These are phyloP conservation scores for Drosophila greeni DNA, from an alignment of 2,888 invertebrate genomes.

Conservation along the genomic window DNA sequence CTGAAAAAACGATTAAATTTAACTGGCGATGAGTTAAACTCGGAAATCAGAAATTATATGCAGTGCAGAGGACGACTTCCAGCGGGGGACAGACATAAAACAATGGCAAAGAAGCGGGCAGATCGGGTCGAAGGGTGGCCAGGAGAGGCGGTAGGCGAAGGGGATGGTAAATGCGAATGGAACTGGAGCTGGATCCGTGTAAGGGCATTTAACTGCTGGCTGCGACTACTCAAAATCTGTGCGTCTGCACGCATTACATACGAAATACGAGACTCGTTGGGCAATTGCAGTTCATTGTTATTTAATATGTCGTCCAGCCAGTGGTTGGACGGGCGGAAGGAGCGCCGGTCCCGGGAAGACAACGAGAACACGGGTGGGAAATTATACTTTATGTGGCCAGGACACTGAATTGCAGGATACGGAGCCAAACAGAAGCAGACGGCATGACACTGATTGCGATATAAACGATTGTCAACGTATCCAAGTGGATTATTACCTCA, in stretches of 20 bases:
- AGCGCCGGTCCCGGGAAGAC: conserved; percentile 23
- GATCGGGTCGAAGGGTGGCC: neutral
- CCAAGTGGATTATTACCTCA: conserved; percentile 76
- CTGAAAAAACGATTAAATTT: conserved; percentile 63
- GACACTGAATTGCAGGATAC: conserved; percentile 44
- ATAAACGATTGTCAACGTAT: conserved; percentile 76
- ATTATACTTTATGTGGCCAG: conserved; percentile 71
- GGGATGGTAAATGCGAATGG: conserved; percentile 32
- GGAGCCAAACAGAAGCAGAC: conserved; percentile 49
- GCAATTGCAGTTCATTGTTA: conserved; percentile 76
- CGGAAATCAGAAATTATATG: conserved; percentile 66
- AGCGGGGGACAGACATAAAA: conserved; percentile 55
- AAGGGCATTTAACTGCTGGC: conserved; percentile 37
- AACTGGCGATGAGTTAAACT: conserved; percentile 62
- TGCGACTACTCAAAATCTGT: conserved; percentile 68
- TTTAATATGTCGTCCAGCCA: conserved; percentile 68
- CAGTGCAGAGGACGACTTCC: conserved; percentile 53
- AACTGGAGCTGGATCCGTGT: conserved; percentile 18
- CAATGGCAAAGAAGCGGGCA: conserved; percentile 43
- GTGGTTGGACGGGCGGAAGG: conserved; percentile 42
- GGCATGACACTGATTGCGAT: conserved; percentile 74
- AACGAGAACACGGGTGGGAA: conserved; percentile 46
- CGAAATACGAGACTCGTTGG: conserved; percentile 71
- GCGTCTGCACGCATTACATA: conserved; percentile 73
- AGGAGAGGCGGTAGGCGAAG: neutral